phyloP scores from a whole-genome alignment of 1,140 invertebrate species.

The Diachasmimorpha longicaudata region DNA sequence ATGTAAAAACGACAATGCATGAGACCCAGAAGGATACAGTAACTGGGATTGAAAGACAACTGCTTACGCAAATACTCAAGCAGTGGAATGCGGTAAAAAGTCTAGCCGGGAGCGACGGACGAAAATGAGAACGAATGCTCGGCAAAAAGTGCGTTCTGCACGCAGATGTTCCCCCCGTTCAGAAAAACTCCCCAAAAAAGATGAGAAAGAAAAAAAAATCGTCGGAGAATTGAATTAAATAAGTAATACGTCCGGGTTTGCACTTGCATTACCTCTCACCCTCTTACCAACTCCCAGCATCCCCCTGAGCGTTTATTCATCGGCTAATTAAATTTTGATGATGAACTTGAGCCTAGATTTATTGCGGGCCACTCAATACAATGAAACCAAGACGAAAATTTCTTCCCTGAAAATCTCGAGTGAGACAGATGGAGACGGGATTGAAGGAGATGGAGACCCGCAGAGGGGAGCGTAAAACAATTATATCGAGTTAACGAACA shows the following conservation, averaged over 20 bases:
- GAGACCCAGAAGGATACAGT: constrained; percentile 8
- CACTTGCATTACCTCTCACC: not conserved
- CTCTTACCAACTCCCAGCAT: no score
- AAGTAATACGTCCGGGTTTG: not conserved
- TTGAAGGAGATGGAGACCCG: constrained; percentile 29
- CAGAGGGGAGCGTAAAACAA: constrained; percentile 40
- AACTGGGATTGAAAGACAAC: constrained; percentile 26
- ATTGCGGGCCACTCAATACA: not conserved
- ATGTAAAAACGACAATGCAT: constrained; percentile 11
- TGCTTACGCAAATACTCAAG: constrained; percentile 46
- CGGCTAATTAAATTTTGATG: not conserved
- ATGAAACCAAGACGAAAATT: not conserved
- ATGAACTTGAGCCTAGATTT: not conserved
- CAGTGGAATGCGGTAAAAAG: constrained; percentile 54
- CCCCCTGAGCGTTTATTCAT: not conserved
- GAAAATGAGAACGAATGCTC: constrained; percentile 22
- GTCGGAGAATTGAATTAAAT: not conserved
- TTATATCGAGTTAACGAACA: constrained; percentile 63
- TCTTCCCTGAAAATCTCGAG: not conserved
- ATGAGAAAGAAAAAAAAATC: not conserved
- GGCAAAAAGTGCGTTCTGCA: constrained; percentile 7
- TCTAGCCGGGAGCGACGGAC: constrained; percentile 16
- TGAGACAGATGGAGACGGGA: constrained; percentile 51
- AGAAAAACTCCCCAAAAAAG: not conserved
- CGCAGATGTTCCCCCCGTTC: not conserved